Conservation (phyloP, 2,888 invertebrate genomes). For the Oxycera nigricornis region DNA sequence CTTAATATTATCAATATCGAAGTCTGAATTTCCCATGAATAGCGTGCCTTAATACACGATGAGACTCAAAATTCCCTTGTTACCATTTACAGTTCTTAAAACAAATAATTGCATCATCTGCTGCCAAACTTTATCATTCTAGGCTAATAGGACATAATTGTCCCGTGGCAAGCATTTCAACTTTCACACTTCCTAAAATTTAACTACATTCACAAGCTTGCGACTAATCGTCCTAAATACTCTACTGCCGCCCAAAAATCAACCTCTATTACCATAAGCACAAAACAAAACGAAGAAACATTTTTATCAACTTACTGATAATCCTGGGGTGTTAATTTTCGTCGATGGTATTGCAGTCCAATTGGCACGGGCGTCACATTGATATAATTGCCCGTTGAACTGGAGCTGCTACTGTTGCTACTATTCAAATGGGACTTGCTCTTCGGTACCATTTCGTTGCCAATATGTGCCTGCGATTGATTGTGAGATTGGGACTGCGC, state of each 20-base stretch:
- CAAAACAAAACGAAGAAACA: not conserved
- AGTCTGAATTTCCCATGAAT: too few relatives aligned
- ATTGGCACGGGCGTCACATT: conserved; percentile 61
- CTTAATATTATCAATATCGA: too few relatives aligned
- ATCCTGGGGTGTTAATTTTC: conserved; percentile 60
- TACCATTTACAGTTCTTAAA: too few relatives aligned
- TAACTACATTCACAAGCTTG: not conserved
- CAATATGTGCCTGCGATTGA: conserved; percentile 45
- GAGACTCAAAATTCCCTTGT: too few relatives aligned
- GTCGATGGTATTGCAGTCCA: conserved; percentile 60
- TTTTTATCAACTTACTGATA: conserved; percentile 57
- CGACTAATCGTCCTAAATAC: too few relatives aligned
- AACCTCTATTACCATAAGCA: not conserved
- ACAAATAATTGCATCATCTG: too few relatives aligned
- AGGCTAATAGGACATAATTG: too few relatives aligned
- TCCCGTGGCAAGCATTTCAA: too few relatives aligned
- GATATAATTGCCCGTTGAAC: conserved; percentile 57
- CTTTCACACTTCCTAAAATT: not conserved
- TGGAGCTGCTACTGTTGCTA: conserved; percentile 37
- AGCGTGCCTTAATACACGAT: too few relatives aligned
- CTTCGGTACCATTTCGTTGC: conserved; percentile 47
- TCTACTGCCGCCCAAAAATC: too few relatives aligned
- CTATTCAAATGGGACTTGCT: conserved; percentile 52
- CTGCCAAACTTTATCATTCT: too few relatives aligned
- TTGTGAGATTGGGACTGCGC: conserved; percentile 21